Conservation (phyloP, 2,113 vertebrate genomes). For the Amphilophus citrinellus region DNA sequence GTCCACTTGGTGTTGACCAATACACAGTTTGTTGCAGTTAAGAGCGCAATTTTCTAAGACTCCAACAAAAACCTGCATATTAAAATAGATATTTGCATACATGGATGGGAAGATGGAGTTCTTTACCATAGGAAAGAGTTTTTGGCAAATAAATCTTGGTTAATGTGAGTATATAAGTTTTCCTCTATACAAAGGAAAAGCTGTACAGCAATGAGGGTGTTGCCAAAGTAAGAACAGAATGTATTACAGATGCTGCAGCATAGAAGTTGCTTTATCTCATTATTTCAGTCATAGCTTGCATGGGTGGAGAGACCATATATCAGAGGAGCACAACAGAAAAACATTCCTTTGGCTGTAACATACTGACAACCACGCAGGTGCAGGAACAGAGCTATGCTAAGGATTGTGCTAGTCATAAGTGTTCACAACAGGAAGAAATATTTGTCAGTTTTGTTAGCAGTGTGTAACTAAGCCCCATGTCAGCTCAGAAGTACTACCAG, state of each 20-base stretch:
- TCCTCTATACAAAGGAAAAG: conserved; percentile 68
- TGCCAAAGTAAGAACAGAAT: conserved; percentile 57
- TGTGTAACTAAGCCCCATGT: not conserved
- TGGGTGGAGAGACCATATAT: conserved; percentile 34
- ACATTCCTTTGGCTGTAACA: conserved; percentile 28
- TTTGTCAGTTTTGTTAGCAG: not conserved
- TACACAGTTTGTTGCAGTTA: conserved; percentile 58
- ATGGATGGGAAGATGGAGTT: conserved; percentile 70
- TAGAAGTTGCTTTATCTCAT: conserved; percentile 32
- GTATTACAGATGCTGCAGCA: conserved; percentile 47
- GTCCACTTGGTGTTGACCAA: conserved; percentile 54
- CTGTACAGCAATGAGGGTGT: conserved; percentile 58
- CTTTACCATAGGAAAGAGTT: conserved; percentile 83
- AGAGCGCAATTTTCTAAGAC: conserved; percentile 61
- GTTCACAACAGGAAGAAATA: conserved; percentile 14
- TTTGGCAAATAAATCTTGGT: conserved; percentile 77
- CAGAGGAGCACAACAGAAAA: conserved; percentile 43
- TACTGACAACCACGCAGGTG: conserved; percentile 22
- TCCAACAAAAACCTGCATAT: conserved; percentile 69
- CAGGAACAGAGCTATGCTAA: conserved; percentile 62
- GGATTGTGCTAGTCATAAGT: conserved; percentile 36
- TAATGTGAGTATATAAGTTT: conserved; percentile 54
- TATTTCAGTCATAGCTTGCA: conserved; percentile 47
- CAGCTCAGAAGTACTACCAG: not conserved
- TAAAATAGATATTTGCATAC: conserved; percentile 82